Conservation (phyloP, 2,113 vertebrate species). For the Uropsilus gracilis region DNA sequence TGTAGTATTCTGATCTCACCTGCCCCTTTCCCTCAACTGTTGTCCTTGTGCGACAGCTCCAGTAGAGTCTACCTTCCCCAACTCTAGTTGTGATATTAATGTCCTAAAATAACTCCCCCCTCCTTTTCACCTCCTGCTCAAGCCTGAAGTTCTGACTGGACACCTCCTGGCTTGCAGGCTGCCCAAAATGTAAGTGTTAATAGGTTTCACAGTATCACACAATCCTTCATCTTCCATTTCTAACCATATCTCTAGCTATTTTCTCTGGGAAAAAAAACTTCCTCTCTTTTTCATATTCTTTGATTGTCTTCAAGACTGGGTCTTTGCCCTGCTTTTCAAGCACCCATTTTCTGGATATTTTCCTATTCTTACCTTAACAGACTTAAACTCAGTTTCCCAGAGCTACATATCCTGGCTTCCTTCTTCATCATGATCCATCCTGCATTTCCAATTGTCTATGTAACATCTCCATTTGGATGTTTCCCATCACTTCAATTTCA, state of each 20-base stretch:
- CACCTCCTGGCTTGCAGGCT: background rate
- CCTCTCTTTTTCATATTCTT: background rate
- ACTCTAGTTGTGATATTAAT: background rate
- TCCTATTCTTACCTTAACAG: background rate
- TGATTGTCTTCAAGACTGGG: background rate
- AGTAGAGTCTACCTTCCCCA: background rate
- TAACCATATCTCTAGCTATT: background rate
- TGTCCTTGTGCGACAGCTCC: background rate
- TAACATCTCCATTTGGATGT: slow-evolving; percentile 34
- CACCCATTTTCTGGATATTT: background rate
- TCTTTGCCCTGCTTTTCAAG: background rate
- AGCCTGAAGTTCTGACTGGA: background rate
- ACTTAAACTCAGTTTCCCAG: background rate
- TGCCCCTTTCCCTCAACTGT: background rate
- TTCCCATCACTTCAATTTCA: slow-evolving; percentile 61
- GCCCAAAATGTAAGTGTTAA: background rate
- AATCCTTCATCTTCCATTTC: background rate
- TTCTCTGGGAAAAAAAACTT: background rate
- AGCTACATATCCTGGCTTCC: background rate
- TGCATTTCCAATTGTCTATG: slow-evolving; percentile 25
- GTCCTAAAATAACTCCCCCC: background rate
- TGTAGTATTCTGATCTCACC: background rate
- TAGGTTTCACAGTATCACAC: background rate
- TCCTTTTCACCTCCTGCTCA: background rate
- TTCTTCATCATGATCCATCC: background rate